Conservation (phyloP, 2,797 vertebrate genomes). For the Pipistrellus nathusii region DNA sequence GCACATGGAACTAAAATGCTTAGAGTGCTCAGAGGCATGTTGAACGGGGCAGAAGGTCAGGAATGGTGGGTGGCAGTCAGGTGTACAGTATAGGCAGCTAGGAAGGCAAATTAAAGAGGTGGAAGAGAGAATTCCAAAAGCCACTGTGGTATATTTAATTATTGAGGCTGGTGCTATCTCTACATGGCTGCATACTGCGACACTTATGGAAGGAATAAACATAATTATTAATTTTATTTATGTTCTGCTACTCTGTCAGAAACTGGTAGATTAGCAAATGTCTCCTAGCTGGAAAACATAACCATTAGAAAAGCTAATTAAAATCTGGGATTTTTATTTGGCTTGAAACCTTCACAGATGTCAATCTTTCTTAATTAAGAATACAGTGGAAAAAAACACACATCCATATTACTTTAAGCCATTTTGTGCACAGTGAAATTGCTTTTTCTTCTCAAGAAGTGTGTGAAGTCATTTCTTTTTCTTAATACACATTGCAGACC, state of each 20-base stretch:
- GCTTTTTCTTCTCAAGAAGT: conserved; percentile 68
- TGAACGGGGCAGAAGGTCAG: background rate
- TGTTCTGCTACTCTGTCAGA: conserved; percentile 73
- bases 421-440: conserved; percentile 71
- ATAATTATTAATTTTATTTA: conserved; percentile 71
- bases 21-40: background rate
- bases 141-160: conserved; percentile 36
- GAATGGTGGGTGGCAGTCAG: background rate
- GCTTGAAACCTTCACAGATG: conserved; percentile 78
- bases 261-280: conserved; percentile 74
- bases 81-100: background rate
- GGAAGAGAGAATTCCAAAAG: conserved; percentile 1
- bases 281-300: conserved; percentile 71
- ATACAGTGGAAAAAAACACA: conserved; percentile 59
- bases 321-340: conserved; percentile 75
- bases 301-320: conserved; percentile 77
- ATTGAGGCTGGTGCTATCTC: conserved; percentile 37
- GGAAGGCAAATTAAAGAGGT: conserved; percentile 38
- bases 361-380: conserved; percentile 84
- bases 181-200: background rate
- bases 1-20: background rate
- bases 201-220: conserved; percentile 72
- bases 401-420: conserved; percentile 71
- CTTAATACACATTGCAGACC: conserved; percentile 39
- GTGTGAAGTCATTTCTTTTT: conserved; percentile 68